Conservation (phyloP, 2,113 vertebrate species). For the Scortum barcoo region DNA sequence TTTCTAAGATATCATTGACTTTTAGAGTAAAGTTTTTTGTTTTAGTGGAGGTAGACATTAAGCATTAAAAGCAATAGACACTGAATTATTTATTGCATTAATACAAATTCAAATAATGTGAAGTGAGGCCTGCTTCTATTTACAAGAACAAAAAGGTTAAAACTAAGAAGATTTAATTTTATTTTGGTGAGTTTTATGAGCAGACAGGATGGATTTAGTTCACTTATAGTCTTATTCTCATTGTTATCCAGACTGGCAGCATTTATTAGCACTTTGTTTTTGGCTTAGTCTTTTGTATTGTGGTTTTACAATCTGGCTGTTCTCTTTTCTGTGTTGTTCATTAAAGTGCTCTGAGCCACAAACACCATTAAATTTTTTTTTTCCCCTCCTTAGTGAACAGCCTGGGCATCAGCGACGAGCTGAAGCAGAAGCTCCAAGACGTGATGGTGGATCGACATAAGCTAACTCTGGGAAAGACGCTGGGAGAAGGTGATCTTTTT, state of each 20-base stretch:
- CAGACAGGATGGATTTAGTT: not conserved
- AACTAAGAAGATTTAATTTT: not conserved
- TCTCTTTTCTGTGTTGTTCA: slow-evolving; percentile 30
- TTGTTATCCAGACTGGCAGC: slow-evolving; percentile 1
- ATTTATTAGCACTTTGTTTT: slow-evolving; percentile 42
- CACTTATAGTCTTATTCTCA: slow-evolving; percentile 8
- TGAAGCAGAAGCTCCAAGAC: slow-evolving; percentile 92
- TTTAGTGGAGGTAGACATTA: not conserved
- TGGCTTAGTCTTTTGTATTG: slow-evolving; percentile 14
- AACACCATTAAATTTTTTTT: slow-evolving; percentile 25
- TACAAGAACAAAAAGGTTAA: not conserved
- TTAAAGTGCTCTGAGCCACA: slow-evolving; percentile 17
- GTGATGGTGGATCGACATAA: slow-evolving; percentile 95
- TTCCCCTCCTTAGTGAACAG: slow-evolving; percentile 87
- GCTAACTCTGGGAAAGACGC: slow-evolving; percentile 92
- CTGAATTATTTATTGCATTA: not conserved
- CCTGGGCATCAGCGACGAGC: slow-evolving; percentile 91
- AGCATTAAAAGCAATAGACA: not conserved
- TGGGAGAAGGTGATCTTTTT: slow-evolving; percentile 88
- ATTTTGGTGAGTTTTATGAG: slow-evolving; percentile 2
- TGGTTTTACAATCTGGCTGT: slow-evolving; percentile 36
- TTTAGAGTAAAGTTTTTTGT: not conserved
- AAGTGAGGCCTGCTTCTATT: not conserved
- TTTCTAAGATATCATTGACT: not conserved
- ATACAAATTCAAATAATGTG: not conserved